Percentiles rank a stretch among this genome's conserved stretches.
Conservation (phyloP, 2,888 invertebrate species). For the Meteorus cinctellus region DNA sequence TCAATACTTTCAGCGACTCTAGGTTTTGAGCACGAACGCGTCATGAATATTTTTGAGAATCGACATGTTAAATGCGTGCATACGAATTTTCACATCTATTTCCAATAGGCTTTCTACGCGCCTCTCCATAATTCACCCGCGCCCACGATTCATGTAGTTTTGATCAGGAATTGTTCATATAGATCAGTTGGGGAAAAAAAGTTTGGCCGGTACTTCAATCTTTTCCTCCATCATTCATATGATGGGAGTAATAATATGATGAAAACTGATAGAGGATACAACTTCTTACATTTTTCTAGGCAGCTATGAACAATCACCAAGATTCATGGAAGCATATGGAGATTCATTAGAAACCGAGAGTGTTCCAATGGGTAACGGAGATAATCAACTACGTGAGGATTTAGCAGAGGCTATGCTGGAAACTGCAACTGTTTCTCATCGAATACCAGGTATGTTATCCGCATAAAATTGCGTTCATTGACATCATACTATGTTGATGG, state of each 20-base stretch:
- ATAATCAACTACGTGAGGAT: constrained; percentile 89
- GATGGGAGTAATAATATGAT: neutral
- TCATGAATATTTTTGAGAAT: too few relatives aligned
- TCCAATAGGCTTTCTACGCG: too few relatives aligned
- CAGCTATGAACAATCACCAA: constrained; percentile 93
- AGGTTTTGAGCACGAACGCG: too few relatives aligned
- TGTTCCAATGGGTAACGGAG: constrained; percentile 76
- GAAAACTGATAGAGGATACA: too few relatives aligned
- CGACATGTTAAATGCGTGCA: too few relatives aligned
- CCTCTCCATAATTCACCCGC: too few relatives aligned
- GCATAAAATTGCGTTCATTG: neutral
- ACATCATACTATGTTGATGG: neutral
- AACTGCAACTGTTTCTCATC: constrained; percentile 76
- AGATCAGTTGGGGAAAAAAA: too few relatives aligned
- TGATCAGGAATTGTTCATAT: too few relatives aligned
- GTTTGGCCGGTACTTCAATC: neutral
- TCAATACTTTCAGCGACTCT: too few relatives aligned
- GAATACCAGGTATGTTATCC: constrained; percentile 71
- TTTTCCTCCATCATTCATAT: neutral
- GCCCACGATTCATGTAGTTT: too few relatives aligned
- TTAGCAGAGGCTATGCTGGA: constrained; percentile 97
- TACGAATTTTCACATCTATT: too few relatives aligned
- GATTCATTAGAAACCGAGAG: constrained; percentile 69
- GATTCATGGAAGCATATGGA: constrained; percentile 85
- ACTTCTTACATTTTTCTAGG: constrained; percentile 74